A percentile compares a stretch with the other conserved stretches of the same genome.
phyloP scores from a whole-genome alignment of 2,888 invertebrate species.

The Patella ulyssiponensis region DNA sequence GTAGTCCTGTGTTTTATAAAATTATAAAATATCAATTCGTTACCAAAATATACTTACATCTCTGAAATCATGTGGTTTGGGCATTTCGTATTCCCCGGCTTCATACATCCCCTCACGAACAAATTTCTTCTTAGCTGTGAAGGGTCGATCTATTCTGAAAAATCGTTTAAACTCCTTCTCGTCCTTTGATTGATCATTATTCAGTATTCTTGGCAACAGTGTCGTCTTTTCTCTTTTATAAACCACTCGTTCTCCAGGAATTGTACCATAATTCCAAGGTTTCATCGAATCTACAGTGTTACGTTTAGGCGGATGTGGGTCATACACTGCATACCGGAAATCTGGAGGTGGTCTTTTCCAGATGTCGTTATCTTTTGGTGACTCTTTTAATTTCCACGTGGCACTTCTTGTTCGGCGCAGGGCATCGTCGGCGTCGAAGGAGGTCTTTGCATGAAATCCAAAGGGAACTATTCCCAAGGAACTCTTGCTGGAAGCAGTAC shows the following conservation, averaged over 20 bases:
- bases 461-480: constrained; percentile 56
- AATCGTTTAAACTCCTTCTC: constrained; percentile 45
- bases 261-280: constrained; percentile 67
- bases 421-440: constrained; percentile 60
- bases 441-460: constrained; percentile 64
- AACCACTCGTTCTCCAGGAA: constrained; percentile 56
- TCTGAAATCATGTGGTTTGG: constrained; percentile 66
- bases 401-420: constrained; percentile 60
- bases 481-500: constrained; percentile 32
- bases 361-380: constrained; percentile 54
- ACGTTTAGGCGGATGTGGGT: constrained; percentile 66
- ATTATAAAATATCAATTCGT: constrained; percentile 5
- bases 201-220: constrained; percentile 50
- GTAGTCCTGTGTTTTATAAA: not conserved
- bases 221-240: constrained; percentile 43
- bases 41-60: constrained; percentile 50
- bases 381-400: constrained; percentile 32
- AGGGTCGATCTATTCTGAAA: constrained; percentile 59
- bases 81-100: constrained; percentile 53
- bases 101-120: constrained; percentile 58
- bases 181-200: constrained; percentile 31
- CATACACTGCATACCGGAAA: constrained; percentile 56
- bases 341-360: constrained; percentile 69
- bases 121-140: constrained; percentile 63
- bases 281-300: constrained; percentile 65